Evolutionary conservation across 2,797 vertebrate genomes (phyloP), one percentile per base, ranked within the genome.

Genomic region (Anguilla anguilla): DNA sequence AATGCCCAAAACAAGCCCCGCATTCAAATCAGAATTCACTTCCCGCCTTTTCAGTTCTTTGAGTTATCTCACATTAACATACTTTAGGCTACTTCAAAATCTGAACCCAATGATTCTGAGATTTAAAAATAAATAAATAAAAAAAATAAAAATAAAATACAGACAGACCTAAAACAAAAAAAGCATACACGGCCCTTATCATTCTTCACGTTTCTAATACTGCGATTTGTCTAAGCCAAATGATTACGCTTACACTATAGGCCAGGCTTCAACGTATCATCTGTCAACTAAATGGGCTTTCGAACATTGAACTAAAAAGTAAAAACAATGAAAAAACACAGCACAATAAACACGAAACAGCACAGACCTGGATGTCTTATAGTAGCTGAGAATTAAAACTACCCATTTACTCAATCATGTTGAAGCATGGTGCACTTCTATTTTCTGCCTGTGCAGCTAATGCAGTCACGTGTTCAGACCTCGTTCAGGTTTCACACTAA

Each of bases 1-100:
- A 59, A 2, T 53, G 85, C 83, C 95, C 95, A 96, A 96, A 95
- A 92, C 74, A 84, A 72, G 88, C 0, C 4, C 86, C 46, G 11
- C 93, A 95, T 97, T 96, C 96, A 96, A 96, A 96, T 94, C 93
- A 90, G 91, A 89, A 89, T 90, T 88, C 91, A 92, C 96, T 89
- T 96, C 95, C 95, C 95, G 95, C 87, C 64, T 86, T 89, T 89
- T 85, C 39, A 46, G n/a, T 79, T 39, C 51, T 19, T 82, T 82
- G 46, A 85, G 15, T 82, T 64, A 55, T 59, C 17, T 11, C 64
- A 74, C 35, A 83, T 84, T 43, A 35, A 72, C 64, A 46, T 35
- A 19, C 10, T 31, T 69, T n/a, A 55, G n/a, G 72, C 49, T n/a
- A 57, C 5, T 64, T 83, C 59, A 74, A n/a, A n/a, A 46, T 59